phyloP scores from a whole-genome alignment of 2,113 vertebrate species.

The Charadrius vociferus region DNA sequence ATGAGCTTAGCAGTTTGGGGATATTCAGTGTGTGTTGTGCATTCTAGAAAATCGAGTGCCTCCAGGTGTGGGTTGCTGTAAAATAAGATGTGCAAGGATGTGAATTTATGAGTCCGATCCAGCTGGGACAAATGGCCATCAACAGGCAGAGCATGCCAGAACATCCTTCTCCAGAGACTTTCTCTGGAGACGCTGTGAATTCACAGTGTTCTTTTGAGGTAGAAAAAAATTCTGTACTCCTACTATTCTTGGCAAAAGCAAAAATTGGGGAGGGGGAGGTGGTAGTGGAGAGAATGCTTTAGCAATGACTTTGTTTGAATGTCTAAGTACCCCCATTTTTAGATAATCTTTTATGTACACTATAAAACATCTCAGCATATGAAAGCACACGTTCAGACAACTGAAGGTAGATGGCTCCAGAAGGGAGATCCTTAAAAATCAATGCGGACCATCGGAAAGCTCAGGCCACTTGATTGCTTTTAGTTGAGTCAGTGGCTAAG shows the following conservation, averaged over 20 bases:
- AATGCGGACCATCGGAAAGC: neutral
- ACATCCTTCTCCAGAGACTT: neutral
- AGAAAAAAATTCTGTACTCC: neutral
- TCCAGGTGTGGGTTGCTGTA: neutral
- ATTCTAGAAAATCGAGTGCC: neutral
- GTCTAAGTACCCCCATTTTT: neutral
- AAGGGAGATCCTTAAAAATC: neutral
- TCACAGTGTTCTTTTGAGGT: neutral
- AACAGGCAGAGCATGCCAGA: neutral
- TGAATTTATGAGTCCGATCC: neutral
- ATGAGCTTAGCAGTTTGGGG: neutral
- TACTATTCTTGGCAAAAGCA: neutral
- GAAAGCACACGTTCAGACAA: neutral
- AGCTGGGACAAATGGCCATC: neutral
- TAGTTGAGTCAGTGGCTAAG: neutral
- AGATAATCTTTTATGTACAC: neutral
- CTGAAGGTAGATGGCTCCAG: neutral
- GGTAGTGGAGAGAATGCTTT: neutral
- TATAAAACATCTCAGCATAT: neutral
- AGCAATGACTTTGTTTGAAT: neutral
- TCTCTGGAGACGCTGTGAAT: neutral
- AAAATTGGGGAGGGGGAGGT: accelerated
- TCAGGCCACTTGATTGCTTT: neutral
- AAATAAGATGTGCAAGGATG: neutral
- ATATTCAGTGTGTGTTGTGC: neutral